phyloP scores from a whole-genome alignment of 1,140 invertebrate species.

The Polypedilum vanderplanki region DNA sequence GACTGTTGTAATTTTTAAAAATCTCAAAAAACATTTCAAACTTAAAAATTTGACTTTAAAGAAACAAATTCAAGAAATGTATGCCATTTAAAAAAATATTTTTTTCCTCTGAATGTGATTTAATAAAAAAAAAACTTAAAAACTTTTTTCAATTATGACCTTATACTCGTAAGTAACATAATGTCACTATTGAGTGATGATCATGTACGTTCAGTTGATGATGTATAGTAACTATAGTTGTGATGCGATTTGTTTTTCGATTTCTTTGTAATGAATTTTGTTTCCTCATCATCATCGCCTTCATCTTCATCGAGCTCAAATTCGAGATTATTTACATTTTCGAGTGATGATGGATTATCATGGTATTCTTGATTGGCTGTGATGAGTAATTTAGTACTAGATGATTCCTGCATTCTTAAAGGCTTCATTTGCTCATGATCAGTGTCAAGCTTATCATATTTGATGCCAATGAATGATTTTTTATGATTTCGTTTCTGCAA shows the following conservation, averaged over 20 bases:
- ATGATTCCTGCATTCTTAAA: not conserved
- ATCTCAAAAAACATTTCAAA: no score
- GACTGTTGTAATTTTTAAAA: no score
- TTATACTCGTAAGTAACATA: not conserved
- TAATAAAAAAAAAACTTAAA: not conserved
- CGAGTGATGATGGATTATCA: not conserved
- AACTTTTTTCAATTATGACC: constrained; percentile 1
- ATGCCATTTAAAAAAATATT: not conserved
- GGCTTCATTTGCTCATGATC: not conserved
- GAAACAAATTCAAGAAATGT: no score
- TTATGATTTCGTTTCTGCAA: constrained; percentile 1
- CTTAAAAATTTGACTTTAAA: no score
- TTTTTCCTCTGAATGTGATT: not conserved
- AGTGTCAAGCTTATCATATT: not conserved
- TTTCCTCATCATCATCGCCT: not conserved
- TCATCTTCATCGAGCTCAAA: not conserved
- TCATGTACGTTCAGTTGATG: constrained; percentile 16
- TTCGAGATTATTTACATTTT: not conserved
- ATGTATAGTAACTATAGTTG: not conserved
- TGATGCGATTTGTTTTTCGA: not conserved
- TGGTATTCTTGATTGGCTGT: not conserved
- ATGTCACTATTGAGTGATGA: not conserved
- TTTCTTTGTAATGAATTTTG: constrained; percentile 1
- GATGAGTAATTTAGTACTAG: not conserved
- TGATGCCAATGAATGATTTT: not conserved